Evolutionary conservation across 2,888 invertebrate species (phyloP), one percentile per base, ranked within the genome.

Genomic region (Polyommatus icarus): DNA sequence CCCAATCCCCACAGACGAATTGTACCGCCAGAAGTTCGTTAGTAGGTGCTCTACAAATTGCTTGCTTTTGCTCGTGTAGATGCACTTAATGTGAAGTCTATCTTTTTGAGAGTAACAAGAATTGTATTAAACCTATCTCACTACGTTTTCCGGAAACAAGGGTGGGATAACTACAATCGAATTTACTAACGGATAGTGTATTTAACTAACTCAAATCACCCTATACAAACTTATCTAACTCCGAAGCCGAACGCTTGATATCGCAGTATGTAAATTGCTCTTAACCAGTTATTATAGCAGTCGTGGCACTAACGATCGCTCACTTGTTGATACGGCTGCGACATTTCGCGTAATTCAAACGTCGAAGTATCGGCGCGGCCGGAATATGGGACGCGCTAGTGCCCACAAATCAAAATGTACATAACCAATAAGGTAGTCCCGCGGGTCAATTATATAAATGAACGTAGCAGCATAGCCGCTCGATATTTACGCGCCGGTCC

Each of bases 281-380:
- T 32, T 67, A 67, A 67, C 67, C 67, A 67, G 67, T 67, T 67
- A 67, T 54, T 50, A 76, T 76, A 46, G 15, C 46, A 15, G 75
- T 54, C 54, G 40, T 20, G 36, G 10, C 72, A 40, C 40, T 72
- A 72, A 72, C 72, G 71, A 36, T 71, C 40, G n/a, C 72, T 72
- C 36, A 72, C 72, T 72, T 72, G 72, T 72, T 72, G 72, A 32
- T 67, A 67, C 72, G 36, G 72, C 40, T 40, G 67, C 40, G 72
- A 72, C 72, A 72, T 72, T 72, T 72, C n/a, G 36, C 18, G 61
- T 71, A 72, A 72, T 40, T 72, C 72, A 72, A 72, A 72, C 72
- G 40, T 72, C 20, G 20, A 72, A 67, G 67, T 67, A 67, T 67
- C 40, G 40, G n/a, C 72, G 32, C 36, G 40, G 40, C 40, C 40